A percentile compares a stretch with the other conserved stretches of the same genome.
Conservation (phyloP, 2,113 vertebrate genomes). For the Corythornis madagascariensis region DNA sequence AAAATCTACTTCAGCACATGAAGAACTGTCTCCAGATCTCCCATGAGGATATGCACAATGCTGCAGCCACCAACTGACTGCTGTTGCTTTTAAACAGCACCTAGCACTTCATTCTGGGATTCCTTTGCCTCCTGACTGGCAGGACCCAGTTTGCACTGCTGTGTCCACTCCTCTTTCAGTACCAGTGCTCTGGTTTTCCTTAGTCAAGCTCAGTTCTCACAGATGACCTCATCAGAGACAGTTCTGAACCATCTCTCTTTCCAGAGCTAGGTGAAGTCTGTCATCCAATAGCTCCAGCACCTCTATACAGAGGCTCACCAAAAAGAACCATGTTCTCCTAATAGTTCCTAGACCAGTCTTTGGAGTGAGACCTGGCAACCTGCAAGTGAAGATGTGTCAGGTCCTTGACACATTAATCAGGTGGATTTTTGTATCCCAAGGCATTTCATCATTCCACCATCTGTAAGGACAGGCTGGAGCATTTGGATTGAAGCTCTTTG, state of each 20-base stretch:
- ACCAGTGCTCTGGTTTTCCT: not conserved
- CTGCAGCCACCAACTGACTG: not conserved
- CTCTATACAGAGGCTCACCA: not conserved
- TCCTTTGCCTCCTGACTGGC: not conserved
- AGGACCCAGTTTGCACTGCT: not conserved
- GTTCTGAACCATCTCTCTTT: not conserved
- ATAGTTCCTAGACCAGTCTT: not conserved
- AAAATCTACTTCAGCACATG: not conserved
- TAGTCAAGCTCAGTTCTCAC: not conserved
- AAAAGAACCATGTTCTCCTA: not conserved
- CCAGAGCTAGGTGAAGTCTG: not conserved
- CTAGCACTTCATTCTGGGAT: not conserved
- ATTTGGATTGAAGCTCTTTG: not conserved
- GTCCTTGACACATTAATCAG: not conserved
- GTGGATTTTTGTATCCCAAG: not conserved
- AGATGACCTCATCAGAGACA: not conserved
- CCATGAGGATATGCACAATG: not conserved
- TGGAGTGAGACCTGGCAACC: not conserved
- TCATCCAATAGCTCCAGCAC: not conserved
- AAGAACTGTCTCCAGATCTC: not conserved
- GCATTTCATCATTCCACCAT: not conserved
- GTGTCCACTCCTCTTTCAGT: not conserved
- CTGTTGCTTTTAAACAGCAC: not conserved
- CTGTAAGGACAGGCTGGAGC: not conserved
- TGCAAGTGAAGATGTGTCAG: rapidly evolving